Base-by-base conservation (phyloP, 2,113 vertebrate genomes). In the Peromyscus polionotus region DNA sequence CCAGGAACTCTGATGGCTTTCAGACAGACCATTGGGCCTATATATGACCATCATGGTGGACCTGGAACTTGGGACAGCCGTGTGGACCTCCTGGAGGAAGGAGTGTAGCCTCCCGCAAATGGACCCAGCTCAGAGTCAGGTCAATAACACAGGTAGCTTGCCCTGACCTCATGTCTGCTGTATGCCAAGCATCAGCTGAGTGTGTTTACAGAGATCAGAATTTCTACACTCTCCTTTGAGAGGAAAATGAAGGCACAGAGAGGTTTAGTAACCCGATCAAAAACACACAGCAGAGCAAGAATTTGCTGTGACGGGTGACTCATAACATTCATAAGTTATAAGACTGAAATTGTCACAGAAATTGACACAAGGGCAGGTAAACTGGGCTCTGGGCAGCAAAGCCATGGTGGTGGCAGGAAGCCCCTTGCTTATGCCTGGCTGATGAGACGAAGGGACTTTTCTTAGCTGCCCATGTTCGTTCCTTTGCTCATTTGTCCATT, bases 141-240 rank as follows among this genome's bases (percentile, higher is more conserved):
- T 20, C 5, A 22, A 10, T 1, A 45, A 4, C 5, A 1, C 31
- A 1, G 0, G 0, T 0, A 1, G 6, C 13, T 19, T 19, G 24
- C 4, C 17, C 67, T 1, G 4, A 4, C 9, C 17, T 36, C 16
- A 0, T 0, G 33, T 28, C 31, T 1, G 5, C 48, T 9, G 0
- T 0, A 0, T 11, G 61, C 59, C 48, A 4, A 10, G 36, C 5
- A 0, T 33, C 1, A 0, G 3, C 4, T 39, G n/a, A 42, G 16
- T 26, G 6, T 73, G n/a, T 31, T 75, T 19, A 26, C 3, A 0
- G 0, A 36, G 42, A 13, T 3, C 0, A 24, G 11, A 54, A 9
- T 24, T 5, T 20, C 73, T 1, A 1, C 2, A 5, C 24, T 65
- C 33, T n/a, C 63, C 20, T 28, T 31, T 10, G 16, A 88, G 70